Percentiles rank a stretch among this genome's conserved stretches.
phyloP scores from a whole-genome alignment of 1,140 invertebrate species.

The Eriosoma lanigerum region DNA sequence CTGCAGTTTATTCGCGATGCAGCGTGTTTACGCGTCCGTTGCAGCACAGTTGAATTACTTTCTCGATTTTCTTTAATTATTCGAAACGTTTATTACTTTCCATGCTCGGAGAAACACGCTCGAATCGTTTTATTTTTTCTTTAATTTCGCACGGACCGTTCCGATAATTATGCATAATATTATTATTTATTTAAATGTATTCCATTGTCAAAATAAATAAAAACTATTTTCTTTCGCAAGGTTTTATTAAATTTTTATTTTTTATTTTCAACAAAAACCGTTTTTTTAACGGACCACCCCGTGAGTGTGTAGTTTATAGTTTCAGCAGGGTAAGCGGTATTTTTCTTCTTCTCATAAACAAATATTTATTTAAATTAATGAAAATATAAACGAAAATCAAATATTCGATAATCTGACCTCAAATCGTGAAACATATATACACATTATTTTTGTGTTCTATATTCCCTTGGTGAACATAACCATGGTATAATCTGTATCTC shows the following conservation, averaged over 20 bases:
- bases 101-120: not conserved
- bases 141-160: not conserved
- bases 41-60: not conserved
- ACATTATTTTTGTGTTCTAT: no score
- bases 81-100: not conserved
- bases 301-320: no score
- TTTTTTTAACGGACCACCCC: not conserved
- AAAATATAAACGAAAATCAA: no score
- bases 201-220: not conserved
- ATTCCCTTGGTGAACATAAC: no score
- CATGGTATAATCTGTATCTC: no score
- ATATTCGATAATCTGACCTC: no score
- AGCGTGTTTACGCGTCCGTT: not conserved
- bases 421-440: no score
- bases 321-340: not conserved
- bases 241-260: not conserved
- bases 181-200: not conserved
- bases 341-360: not conserved
- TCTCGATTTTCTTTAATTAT: slow-evolving; percentile 26
- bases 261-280: not conserved
- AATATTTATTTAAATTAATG: not conserved
- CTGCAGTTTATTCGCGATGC: no score
- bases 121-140: not conserved
- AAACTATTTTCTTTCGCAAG: not conserved
- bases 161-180: not conserved